Conservation (phyloP, 2,113 vertebrate genomes). For the Myrmophylax atrothorax region DNA sequence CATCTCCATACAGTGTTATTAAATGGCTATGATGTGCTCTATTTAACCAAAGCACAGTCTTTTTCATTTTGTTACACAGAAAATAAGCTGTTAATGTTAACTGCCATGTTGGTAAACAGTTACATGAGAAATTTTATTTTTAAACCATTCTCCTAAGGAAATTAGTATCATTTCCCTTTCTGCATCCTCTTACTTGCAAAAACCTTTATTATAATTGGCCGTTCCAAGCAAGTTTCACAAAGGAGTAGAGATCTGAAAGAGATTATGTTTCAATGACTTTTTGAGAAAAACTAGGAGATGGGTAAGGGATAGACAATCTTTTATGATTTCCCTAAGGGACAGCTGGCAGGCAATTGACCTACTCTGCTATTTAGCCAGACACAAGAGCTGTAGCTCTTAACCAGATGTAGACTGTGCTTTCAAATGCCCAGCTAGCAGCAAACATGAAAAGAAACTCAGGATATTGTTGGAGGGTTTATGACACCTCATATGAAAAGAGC, state of each 20-base stretch:
- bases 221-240: neutral
- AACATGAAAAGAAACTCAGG: neutral
- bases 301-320: neutral
- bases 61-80: neutral
- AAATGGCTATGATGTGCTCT: neutral
- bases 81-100: neutral
- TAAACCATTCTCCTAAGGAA: neutral
- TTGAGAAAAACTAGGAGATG: neutral
- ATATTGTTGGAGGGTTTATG: neutral
- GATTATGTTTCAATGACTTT: neutral
- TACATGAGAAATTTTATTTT: neutral
- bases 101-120: neutral
- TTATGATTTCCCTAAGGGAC: neutral
- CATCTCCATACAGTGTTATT: neutral
- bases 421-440: neutral
- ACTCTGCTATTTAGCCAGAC: neutral
- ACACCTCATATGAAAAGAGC: neutral
- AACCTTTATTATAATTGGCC: neutral
- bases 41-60: neutral
- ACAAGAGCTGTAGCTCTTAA: neutral
- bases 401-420: neutral
- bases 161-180: neutral
- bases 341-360: neutral
- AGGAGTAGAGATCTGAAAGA: neutral
- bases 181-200: neutral